A percentile compares a stretch with the other conserved stretches of the same genome.
phyloP scores from a whole-genome alignment of 2,888 invertebrate genomes.

The Apodemia zela region DNA sequence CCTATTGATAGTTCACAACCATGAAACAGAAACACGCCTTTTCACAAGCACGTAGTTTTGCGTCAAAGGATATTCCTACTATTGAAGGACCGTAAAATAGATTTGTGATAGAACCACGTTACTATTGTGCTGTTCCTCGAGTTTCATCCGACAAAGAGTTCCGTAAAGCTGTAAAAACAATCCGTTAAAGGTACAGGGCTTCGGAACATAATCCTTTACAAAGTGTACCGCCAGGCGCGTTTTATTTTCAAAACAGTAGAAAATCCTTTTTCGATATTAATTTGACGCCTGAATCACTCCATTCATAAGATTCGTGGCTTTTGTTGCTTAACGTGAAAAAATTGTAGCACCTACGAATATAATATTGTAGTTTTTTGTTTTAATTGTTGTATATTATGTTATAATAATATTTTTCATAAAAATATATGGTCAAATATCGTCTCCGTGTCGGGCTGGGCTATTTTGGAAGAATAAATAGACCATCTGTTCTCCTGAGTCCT shows the following conservation, averaged over 20 bases:
- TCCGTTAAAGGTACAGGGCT: constrained; percentile 51
- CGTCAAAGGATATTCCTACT: constrained; percentile 54
- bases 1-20: constrained; percentile 54
- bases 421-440: too few relatives aligned
- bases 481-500: too few relatives aligned
- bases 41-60: constrained; percentile 63
- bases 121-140: constrained; percentile 49
- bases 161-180: constrained; percentile 76
- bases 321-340: background rate
- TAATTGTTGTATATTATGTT: too few relatives aligned
- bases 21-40: constrained; percentile 69
- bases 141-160: constrained; percentile 73
- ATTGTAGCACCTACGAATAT: background rate
- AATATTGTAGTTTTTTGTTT: background rate
- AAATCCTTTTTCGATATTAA: constrained; percentile 74
- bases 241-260: constrained; percentile 77
- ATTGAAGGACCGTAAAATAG: constrained; percentile 62
- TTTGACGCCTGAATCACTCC: constrained; percentile 71
- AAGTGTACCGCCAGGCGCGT: constrained; percentile 53
- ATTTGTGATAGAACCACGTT: constrained; percentile 42
- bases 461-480: too few relatives aligned
- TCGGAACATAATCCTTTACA: constrained; percentile 68
- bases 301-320: constrained; percentile 44
- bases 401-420: background rate
- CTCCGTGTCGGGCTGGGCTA: too few relatives aligned